Base-by-base conservation (phyloP, 2,888 invertebrate species). In the Syrista parreyssii region DNA sequence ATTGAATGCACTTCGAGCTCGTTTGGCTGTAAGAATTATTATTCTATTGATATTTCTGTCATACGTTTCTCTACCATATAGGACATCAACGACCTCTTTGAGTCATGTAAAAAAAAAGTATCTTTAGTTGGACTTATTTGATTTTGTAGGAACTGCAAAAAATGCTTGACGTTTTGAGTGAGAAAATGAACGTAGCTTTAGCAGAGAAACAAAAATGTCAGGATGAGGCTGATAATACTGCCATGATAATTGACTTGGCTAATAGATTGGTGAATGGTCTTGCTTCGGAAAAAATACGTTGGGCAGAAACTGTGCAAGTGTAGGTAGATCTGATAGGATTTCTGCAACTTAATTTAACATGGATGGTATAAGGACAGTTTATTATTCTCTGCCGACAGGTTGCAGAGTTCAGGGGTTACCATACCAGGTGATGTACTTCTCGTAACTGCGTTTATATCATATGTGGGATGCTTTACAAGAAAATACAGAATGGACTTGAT, bases 361-460 rank as follows among this genome's bases (percentile, higher is more conserved):
- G 9, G 40, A 23, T 23, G 55, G 23, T 23, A 2, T 55, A 69
- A 31, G 11, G 32, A n/a, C 15, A 55, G 2, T 55, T 40, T 40
- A 15, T 40, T 40, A 40, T 40, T 4, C 33, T 40, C 73, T 31
- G 75, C 92, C 73, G 90, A 90, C 77, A 95, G 95, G 83, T 94
- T 96, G 78, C 94, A 95, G 83, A 93, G 93, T 79, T 95, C 96
- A 15, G 96, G 95, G 35, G 92, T 94, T 34, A 97, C 97, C 80
- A 92, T 98, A 77, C 97, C 98, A 0, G 98, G 98, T 0, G 98
- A 98, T 88, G 95, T 98, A 40, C 92, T 98, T 0, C 91, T 98
- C 35, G 95, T 97, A 55, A 96, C 98, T 0, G 98, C 98, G 15
- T 98, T 98, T 91, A 96, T 98, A 76, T 98, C 98, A 0, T 98